Evolutionary conservation across 2,113 vertebrate genomes (phyloP).

Genomic region (Callionymus lyra): DNA sequence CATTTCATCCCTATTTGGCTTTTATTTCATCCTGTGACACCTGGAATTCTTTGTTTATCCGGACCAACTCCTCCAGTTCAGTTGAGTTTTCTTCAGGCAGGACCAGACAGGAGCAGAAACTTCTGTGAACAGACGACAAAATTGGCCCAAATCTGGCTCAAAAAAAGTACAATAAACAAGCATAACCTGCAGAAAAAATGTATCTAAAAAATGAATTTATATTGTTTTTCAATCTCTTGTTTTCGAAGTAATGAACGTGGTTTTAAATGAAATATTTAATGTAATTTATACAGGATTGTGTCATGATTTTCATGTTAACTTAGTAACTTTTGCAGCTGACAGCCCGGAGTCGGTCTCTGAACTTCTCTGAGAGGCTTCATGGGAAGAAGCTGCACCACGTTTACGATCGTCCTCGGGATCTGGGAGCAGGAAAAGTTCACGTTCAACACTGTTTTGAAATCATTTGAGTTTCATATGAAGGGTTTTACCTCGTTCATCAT

Average conservation of each 20-base stretch:
- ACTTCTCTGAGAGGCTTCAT: constrained; percentile 49
- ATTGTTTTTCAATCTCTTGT: no score
- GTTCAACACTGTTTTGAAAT: no score
- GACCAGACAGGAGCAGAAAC: constrained; percentile 56
- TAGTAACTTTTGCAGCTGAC: constrained; percentile 44
- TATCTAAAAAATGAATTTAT: no score
- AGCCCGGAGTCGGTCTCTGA: constrained; percentile 28
- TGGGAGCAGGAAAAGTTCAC: constrained; percentile 16
- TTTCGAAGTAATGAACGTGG: no score
- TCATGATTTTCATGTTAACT: no score
- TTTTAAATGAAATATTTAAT: no score
- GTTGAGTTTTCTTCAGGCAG: constrained; percentile 38
- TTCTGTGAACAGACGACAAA: constrained; percentile 16
- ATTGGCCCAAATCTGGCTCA: no score
- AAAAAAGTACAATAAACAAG: no score
- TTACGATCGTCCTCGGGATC: constrained; percentile 57
- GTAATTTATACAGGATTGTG: no score
- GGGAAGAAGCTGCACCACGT: constrained; percentile 52
- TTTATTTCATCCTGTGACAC: no score
- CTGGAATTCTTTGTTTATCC: constrained; percentile 50
- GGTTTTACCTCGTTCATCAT: constrained; percentile 52
- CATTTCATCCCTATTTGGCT: no score
- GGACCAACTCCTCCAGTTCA: constrained; percentile 43
- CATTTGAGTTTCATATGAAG: neutral
- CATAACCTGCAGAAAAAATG: no score